Evolutionary conservation across 2,888 invertebrate genomes (phyloP).

Genomic region (Trichopria drosophilae): DNA sequence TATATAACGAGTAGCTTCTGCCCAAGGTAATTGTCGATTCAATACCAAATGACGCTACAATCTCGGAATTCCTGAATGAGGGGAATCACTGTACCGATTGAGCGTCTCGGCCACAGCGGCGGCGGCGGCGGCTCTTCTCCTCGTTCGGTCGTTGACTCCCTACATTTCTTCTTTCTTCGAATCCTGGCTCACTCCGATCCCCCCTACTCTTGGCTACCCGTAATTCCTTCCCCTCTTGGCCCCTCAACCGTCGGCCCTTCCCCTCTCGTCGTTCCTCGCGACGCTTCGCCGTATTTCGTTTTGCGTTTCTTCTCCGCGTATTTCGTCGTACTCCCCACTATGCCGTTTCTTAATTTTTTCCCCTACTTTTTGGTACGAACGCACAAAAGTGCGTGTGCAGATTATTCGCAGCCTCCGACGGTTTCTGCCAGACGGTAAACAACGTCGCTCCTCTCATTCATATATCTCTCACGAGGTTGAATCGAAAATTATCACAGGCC

Average conservation of each 20-base stretch:
- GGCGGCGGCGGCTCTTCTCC: slow-evolving; percentile 42
- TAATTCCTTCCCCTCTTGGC: slow-evolving; percentile 38
- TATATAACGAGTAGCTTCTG: too few species aligned
- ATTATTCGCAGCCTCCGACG: slow-evolving; percentile 40
- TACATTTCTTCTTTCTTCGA: slow-evolving; percentile 55
- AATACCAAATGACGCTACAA: too few species aligned
- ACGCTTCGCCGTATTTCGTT: slow-evolving; percentile 13
- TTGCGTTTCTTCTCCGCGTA: slow-evolving; percentile 4
- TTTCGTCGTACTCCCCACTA: too few species aligned
- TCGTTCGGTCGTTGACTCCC: slow-evolving; percentile 54
- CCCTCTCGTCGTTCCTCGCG: slow-evolving; percentile 8
- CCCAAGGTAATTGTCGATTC: too few species aligned
- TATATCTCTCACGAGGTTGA: slow-evolving; percentile 41
- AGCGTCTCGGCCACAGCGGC: slow-evolving; percentile 42
- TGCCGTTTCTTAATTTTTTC: too few species aligned
- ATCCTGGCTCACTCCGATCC: slow-evolving; percentile 48
- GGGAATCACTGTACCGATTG: slow-evolving; percentile 6
- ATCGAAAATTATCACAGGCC: too few species aligned
- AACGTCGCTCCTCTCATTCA: slow-evolving; percentile 48
- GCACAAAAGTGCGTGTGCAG: slow-evolving; percentile 39
- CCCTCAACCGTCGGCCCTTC: slow-evolving; percentile 24
- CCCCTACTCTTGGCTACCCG: slow-evolving; percentile 41
- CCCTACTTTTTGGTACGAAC: too few species aligned
- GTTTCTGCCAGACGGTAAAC: slow-evolving; percentile 51
- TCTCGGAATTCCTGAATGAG: too few species aligned